These are phyloP conservation scores for Coenobita brevimanus DNA, from an alignment of 1,140 invertebrate genomes.

Conservation along the genomic window DNA sequence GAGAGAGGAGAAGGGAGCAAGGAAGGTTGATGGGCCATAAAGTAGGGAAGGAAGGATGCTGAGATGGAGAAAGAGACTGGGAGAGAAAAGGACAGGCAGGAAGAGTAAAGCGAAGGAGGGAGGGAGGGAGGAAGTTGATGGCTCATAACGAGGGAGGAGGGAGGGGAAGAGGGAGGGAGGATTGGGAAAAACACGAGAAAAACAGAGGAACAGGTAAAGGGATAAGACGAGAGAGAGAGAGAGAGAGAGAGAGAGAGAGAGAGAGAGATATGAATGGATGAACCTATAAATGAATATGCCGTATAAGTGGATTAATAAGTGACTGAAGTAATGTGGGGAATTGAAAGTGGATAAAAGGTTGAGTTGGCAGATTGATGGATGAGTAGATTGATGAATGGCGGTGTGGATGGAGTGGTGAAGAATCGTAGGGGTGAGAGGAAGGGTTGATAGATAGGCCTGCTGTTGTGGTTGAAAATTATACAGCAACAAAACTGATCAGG, in stretches of 20 bases:
- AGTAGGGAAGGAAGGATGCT: background rate
- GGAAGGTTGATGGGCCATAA: background rate
- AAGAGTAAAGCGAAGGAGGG: background rate
- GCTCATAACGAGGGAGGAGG: too few relatives aligned
- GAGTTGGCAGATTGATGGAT: background rate
- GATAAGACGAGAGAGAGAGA: background rate
- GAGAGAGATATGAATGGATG: too few relatives aligned
- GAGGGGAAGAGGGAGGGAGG: background rate
- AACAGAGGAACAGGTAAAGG: too few relatives aligned
- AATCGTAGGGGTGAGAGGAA: background rate
- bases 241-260: too few relatives aligned
- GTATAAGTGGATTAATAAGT: background rate
- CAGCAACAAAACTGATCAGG: too few relatives aligned
- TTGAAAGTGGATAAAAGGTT: background rate
- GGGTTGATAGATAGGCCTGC: background rate
- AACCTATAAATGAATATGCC: background rate
- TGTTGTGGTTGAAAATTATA: too few relatives aligned
- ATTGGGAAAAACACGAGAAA: background rate
- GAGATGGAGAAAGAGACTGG: background rate
- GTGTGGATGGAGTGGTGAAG: background rate
- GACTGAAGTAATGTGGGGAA: background rate
- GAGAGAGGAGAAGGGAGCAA: background rate
- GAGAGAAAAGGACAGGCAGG: background rate
- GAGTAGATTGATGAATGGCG: too few relatives aligned
- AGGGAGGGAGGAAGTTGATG: too few relatives aligned